Evolutionary conservation across 2,797 vertebrate species (phyloP), one percentile per base, ranked within the genome.

Genomic region (Loriculus beryllinus): DNA sequence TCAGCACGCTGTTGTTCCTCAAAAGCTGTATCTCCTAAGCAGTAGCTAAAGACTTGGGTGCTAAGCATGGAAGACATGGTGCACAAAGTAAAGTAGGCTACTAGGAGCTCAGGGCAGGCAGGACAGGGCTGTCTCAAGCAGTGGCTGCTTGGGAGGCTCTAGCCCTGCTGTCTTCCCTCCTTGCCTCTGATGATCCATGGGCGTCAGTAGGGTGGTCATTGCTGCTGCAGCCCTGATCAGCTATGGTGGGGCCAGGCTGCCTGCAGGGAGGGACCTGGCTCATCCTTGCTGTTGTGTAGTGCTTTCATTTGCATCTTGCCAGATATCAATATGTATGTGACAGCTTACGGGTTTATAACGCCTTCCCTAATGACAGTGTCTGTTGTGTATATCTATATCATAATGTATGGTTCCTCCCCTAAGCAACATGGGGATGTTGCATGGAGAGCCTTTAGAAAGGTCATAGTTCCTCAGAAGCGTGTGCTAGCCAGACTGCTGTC

Each of bases 201-300:
- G 42, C 11, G 42, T 48, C 3, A 0, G 6, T 3, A 8, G 6
- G 22, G 19, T 12, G 0, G 1, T 33, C 3, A 2, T 35, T 22
- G 13, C 48, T 3, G 1, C 17, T 1, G 0, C 31, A 19, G 31
- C 48, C 33, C 26, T 0, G 1, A 40, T 54, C 6, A 2, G 6
- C 10, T 25, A 11, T 2, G 7, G 21, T 14, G 26, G 16, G 15
- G 5, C 9, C 31, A 17, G 23, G 42, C 26, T 67, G 42, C 26
- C 4, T 0, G 1, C 2, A 3, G 9, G 2, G 8, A 19, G 4
- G 0, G 0, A 0, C 10, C 14, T 7, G 29, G 19, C 19, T 79
- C 2, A 1, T 10, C 6, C 31, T 35, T 7, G 0, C 9, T 21
- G 5, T 77, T 20, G 40, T 37, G 18, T 18, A 37, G 12, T 0